These are phyloP conservation scores for Prunella strophiata DNA, from an alignment of 2,797 vertebrate genomes.

Conservation along the genomic window DNA sequence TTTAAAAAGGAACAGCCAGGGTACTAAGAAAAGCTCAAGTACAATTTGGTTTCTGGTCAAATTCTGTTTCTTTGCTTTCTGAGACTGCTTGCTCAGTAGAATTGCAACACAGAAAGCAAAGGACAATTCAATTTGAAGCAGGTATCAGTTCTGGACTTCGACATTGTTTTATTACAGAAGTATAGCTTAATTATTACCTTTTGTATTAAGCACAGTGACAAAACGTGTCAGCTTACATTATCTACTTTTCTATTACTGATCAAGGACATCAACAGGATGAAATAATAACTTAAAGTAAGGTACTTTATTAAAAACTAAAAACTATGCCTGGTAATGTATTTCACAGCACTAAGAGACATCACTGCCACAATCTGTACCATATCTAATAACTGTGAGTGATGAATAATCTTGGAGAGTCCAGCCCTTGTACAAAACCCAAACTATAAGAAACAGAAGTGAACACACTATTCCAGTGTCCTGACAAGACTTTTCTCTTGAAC, in stretches of 20 bases:
- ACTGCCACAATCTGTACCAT: neutral
- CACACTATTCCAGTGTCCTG: rapidly evolving
- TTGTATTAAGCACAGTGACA: neutral
- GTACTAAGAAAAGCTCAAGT: neutral
- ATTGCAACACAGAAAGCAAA: neutral
- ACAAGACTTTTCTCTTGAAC: neutral
- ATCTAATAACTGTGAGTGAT: rapidly evolving
- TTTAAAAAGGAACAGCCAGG: neutral
- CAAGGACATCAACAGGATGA: neutral
- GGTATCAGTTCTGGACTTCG: neutral
- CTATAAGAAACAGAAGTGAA: neutral
- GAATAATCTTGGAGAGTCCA: neutral
- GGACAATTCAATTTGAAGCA: neutral
- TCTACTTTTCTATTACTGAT: neutral
- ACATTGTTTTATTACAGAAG: neutral
- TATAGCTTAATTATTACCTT: neutral
- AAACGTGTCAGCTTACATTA: neutral
- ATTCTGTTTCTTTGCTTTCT: neutral
- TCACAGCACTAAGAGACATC: neutral
- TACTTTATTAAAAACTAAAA: neutral
- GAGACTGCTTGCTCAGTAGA: neutral
- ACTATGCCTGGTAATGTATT: neutral
- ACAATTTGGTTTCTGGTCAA: neutral
- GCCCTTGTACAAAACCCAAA: neutral
- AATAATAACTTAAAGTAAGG: neutral